Evolutionary conservation across 2,113 vertebrate species (phyloP).

Genomic region (Solea solea): DNA sequence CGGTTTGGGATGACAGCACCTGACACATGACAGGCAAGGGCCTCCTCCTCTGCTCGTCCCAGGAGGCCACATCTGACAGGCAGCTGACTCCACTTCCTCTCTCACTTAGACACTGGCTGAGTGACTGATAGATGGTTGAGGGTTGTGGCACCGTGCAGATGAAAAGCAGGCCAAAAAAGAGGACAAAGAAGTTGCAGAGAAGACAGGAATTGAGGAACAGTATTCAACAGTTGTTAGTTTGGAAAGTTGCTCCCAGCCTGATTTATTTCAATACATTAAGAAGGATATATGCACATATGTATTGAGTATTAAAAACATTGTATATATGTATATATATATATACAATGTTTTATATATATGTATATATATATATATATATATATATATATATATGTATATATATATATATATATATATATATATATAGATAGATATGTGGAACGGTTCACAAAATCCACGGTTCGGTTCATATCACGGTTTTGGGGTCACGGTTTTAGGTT

Average conservation of each 20-base stretch:
- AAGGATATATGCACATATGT: too few species aligned
- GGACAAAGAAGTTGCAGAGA: constrained; percentile 29
- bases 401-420: too few species aligned
- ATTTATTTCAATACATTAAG: too few species aligned
- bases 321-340: too few species aligned
- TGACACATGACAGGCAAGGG: constrained; percentile 63
- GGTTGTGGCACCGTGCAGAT: constrained; percentile 6
- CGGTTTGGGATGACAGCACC: constrained; percentile 61
- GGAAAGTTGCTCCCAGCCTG: constrained; percentile 11
- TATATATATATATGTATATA: too few species aligned
- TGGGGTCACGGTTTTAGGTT: too few species aligned
- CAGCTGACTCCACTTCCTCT: constrained; percentile 41
- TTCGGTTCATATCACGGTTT: too few species aligned
- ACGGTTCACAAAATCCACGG: too few species aligned
- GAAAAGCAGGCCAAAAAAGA: constrained; percentile 11
- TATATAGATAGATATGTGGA: too few species aligned
- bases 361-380: too few species aligned
- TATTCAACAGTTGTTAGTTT: constrained; percentile 16
- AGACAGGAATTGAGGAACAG: constrained; percentile 8
- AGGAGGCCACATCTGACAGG: constrained; percentile 54
- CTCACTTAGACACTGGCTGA: constrained; percentile 46
- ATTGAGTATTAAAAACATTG: too few species aligned
- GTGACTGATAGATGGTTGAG: constrained; percentile 32
- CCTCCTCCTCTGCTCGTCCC: constrained; percentile 46
- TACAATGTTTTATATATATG: too few species aligned